Base-by-base conservation (phyloP, 2,888 invertebrate genomes). In the Cenopis cana region DNA sequence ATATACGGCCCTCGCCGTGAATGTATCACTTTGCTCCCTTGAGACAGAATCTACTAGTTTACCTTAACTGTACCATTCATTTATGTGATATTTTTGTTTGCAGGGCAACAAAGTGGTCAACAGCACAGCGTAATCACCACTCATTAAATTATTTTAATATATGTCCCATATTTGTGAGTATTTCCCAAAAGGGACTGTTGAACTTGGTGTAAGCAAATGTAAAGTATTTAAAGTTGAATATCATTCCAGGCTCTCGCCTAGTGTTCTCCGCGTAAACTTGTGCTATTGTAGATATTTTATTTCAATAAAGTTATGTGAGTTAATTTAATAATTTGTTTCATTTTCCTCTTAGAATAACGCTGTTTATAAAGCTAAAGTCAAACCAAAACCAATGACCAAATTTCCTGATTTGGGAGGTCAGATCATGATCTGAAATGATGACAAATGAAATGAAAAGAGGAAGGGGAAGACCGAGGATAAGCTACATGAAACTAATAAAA, bases 51-150 rank as follows among this genome's bases (percentile, higher is more conserved):
- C n/a, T n/a, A n/a, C n/a, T n/a, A n/a, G n/a, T n/a, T n/a, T n/a
- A n/a, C n/a, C n/a, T 2, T 36, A 41, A 12, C 14, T 4, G 14
- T 5, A 4, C 12, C 12, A 41, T 4, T 46, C n/a, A 61, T 11
- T 11, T 62, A 46, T 41, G 38, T 20, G 67, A 74, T 69, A 75
- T 72, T 75, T 78, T 83, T 84, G 75, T 87, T 88, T 2, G 24
- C 89, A 90, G 89, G 89, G 89, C 46, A 86, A 89, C 76, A 79
- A 81, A 38, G 76, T 67, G 46, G 77, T n/a, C n/a, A 46, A 46
- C 73, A 17, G 74, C 72, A 6, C 79, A 80, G 64, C 33, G 55
- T 50, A 52, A 68, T 69, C 69, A 6, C 38, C 36, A 20, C 20
- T 5, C 12, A 18, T 36, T 71, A 62, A 60, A 65, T 50, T 64